Conservation (phyloP, 2,888 invertebrate genomes). For the Cistogaster globosa region DNA sequence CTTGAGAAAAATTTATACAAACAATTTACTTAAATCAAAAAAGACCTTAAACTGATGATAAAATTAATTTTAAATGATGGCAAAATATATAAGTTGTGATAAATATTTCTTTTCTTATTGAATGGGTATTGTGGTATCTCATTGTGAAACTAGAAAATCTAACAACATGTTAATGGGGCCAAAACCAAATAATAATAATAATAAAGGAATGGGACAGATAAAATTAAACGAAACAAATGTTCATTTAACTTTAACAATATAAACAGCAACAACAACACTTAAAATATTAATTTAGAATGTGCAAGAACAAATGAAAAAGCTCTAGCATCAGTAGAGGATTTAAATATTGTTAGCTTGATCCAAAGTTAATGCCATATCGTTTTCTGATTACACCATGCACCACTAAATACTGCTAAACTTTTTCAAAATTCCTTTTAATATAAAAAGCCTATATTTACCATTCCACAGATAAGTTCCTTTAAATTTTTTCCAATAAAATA, state of each 20-base stretch:
- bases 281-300: slow-evolving; percentile 43
- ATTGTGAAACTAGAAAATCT: slow-evolving; percentile 1
- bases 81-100: slow-evolving; percentile 47
- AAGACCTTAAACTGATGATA: slow-evolving; percentile 38
- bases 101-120: slow-evolving; percentile 36
- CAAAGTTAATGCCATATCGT: slow-evolving; percentile 11
- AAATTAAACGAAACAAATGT: slow-evolving; percentile 38
- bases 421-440: too few relatives aligned
- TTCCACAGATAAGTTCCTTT: too few relatives aligned
- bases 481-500: too few relatives aligned
- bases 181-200: slow-evolving; percentile 12
- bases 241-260: slow-evolving; percentile 60
- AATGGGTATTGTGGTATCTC: slow-evolving; percentile 17
- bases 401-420: too few relatives aligned
- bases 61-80: slow-evolving; percentile 53
- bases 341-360: slow-evolving; percentile 15
- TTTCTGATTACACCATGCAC: slow-evolving; percentile 21
- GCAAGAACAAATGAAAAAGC: slow-evolving; percentile 25
- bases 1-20: slow-evolving; percentile 34
- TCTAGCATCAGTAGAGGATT: slow-evolving; percentile 15
- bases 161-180: slow-evolving; percentile 54
- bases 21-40: slow-evolving; percentile 35
- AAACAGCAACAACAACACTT: slow-evolving; percentile 14
- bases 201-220: neutral
- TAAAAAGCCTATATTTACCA: too few relatives aligned